phyloP scores from a whole-genome alignment of 2,113 vertebrate genomes.

The Pomatorhinus ruficollis region DNA sequence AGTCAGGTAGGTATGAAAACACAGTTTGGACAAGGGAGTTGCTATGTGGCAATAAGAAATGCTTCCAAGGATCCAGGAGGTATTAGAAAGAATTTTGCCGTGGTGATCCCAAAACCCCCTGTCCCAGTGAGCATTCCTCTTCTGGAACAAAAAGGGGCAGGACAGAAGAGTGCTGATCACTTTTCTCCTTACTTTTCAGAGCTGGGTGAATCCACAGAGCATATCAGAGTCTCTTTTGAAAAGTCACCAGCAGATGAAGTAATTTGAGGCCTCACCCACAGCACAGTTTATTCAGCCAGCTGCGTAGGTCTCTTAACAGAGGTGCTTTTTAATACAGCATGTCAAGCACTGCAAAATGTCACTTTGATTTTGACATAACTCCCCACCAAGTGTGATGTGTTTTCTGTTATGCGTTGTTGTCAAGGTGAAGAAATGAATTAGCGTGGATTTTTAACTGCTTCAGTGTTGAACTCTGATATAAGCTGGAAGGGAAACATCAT shows the following conservation, averaged over 20 bases:
- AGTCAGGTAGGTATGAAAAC: neutral
- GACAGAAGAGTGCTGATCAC: neutral
- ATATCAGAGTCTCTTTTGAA: constrained; percentile 3
- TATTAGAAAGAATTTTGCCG: neutral
- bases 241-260: constrained; percentile 19
- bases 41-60: neutral
- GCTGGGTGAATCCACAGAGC: neutral
- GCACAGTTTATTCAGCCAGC: neutral
- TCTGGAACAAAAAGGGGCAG: neutral
- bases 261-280: constrained; percentile 4
- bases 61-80: neutral
- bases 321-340: neutral
- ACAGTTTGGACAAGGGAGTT: neutral
- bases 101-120: neutral
- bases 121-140: neutral
- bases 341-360: neutral
- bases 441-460: neutral
- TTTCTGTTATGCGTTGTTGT: neutral
- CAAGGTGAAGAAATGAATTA: neutral
- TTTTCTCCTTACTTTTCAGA: neutral
- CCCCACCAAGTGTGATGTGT: neutral
- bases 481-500: neutral
- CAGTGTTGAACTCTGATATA: neutral
- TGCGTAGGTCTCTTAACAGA: neutral
- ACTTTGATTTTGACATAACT: neutral